Percentiles rank a stretch among this genome's conserved stretches.
phyloP scores from a whole-genome alignment of 2,888 invertebrate genomes.

The Stictocephala bisonia region DNA sequence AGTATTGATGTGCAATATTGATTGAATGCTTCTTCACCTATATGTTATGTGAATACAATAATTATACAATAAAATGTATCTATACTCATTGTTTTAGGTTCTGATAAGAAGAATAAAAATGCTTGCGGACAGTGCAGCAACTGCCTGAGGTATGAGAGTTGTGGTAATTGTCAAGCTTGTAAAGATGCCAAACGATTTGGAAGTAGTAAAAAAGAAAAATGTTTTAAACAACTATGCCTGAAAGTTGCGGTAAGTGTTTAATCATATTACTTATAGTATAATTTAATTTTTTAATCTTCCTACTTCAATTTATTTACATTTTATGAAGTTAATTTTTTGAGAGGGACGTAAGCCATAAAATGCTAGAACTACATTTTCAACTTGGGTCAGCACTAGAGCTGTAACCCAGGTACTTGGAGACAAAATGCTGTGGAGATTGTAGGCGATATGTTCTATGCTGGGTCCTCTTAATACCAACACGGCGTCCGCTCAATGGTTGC shows the following conservation, averaged over 20 bases:
- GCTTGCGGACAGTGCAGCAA: constrained; percentile 82
- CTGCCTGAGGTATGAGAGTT: constrained; percentile 76
- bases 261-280: constrained; percentile 1
- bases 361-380: background rate
- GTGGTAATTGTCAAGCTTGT: constrained; percentile 76
- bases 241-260: constrained; percentile 43
- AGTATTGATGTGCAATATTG: too few species aligned
- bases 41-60: too few species aligned
- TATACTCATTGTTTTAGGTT: constrained; percentile 57
- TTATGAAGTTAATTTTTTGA: background rate
- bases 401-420: too few species aligned
- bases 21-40: too few species aligned
- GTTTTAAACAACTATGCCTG: constrained; percentile 55
- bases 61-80: too few species aligned
- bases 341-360: background rate
- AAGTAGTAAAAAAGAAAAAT: constrained; percentile 47
- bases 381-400: too few species aligned
- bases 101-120: constrained; percentile 63
- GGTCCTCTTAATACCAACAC: too few species aligned
- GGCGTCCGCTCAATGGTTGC: too few species aligned
- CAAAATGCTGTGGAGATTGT: too few species aligned
- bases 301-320: background rate
- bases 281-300: background rate
- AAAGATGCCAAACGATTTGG: constrained; percentile 66
- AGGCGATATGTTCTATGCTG: too few species aligned